Conservation (phyloP, 2,797 vertebrate species). For the Remorina albescens region DNA sequence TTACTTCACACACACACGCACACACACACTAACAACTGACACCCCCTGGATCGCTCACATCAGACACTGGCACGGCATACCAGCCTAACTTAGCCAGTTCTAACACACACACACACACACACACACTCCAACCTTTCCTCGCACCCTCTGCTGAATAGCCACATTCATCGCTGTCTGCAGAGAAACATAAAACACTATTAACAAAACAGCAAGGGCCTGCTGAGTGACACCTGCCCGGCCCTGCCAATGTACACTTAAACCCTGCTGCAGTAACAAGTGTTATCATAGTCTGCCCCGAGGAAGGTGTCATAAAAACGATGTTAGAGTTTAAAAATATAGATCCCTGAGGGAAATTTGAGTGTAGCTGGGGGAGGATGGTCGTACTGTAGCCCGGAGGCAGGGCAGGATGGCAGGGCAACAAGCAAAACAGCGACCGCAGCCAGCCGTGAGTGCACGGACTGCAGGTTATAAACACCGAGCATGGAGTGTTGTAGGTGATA, state of each 20-base stretch:
- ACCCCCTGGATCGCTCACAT: constrained; percentile 70
- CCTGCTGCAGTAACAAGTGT: constrained; percentile 66
- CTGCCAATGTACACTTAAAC: constrained; percentile 70
- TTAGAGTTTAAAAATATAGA: constrained; percentile 41
- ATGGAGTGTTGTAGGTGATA: constrained; percentile 33
- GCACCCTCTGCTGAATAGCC: constrained; percentile 63
- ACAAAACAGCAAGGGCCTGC: constrained; percentile 70
- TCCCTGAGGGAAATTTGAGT: constrained; percentile 34
- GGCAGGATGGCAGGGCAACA: constrained; percentile 44
- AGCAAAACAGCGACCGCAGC: constrained; percentile 52
- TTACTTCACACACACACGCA: constrained; percentile 34
- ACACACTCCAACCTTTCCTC: constrained; percentile 48
- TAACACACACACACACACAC: constrained; percentile 38
- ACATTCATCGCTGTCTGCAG: constrained; percentile 73
- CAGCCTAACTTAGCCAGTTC: constrained; percentile 43
- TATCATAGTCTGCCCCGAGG: constrained; percentile 68
- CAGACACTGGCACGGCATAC: constrained; percentile 70
- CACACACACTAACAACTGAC: constrained; percentile 53
- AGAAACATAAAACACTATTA: constrained; percentile 73
- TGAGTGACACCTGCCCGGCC: constrained; percentile 74
- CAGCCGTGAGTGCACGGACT: constrained; percentile 57
- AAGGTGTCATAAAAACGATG: constrained; percentile 63
- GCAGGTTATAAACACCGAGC: constrained; percentile 53
- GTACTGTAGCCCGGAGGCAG: constrained; percentile 8
- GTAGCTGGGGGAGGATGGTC: constrained; percentile 20